A percentile compares a stretch with the other conserved stretches of the same genome.
phyloP scores from a whole-genome alignment of 2,113 vertebrate species.

The Syngnathus floridae region DNA sequence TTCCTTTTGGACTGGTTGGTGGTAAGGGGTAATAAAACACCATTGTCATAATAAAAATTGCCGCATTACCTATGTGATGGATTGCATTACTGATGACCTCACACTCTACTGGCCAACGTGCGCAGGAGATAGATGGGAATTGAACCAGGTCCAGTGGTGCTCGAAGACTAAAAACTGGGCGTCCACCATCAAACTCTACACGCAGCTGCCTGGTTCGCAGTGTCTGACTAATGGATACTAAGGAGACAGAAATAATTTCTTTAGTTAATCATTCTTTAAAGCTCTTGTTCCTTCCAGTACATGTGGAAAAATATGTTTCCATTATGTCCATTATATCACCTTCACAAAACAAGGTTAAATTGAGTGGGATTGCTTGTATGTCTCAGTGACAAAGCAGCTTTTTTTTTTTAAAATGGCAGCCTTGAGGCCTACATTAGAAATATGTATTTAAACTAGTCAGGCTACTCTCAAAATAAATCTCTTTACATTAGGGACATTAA shows the following conservation, averaged over 20 bases:
- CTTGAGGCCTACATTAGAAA: not conserved
- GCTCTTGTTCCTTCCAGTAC: not conserved
- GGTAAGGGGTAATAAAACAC: not conserved
- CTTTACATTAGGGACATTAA: not conserved
- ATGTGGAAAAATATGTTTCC: conserved; percentile 3
- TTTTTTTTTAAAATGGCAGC: not conserved
- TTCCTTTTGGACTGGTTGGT: not conserved
- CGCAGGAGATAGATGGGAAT: conserved; percentile 43
- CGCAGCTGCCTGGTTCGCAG: conserved; percentile 74
- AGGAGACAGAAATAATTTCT: conserved; percentile 19
- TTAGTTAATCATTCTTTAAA: no score
- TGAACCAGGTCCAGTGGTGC: conserved; percentile 71
- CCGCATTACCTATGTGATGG: conserved; percentile 75
- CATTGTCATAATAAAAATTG: not conserved
- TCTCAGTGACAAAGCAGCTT: conserved; percentile 20
- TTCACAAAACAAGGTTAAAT: conserved; percentile 1
- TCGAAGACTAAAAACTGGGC: conserved; percentile 58
- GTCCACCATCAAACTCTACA: conserved; percentile 47
- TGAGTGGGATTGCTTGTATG: conserved; percentile 9
- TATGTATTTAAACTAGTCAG: not conserved
- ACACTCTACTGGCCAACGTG: conserved; percentile 82
- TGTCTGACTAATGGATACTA: conserved; percentile 53
- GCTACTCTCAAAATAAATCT: no score
- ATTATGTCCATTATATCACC: not conserved
- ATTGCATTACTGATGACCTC: conserved; percentile 78